Base-by-base conservation (phyloP, 2,888 invertebrate species). In the Pristionchus exspectatus region DNA sequence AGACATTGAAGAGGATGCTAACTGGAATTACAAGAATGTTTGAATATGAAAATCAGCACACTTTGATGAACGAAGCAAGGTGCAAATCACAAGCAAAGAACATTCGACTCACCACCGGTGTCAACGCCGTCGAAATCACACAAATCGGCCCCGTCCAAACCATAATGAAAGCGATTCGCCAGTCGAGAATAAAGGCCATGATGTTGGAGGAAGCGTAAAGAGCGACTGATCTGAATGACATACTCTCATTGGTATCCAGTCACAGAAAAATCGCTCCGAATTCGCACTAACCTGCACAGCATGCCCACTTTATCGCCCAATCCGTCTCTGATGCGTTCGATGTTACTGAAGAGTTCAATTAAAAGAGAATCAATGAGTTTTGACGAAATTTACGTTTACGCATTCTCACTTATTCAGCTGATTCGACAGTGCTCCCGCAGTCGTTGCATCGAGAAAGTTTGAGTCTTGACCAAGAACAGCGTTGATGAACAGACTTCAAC, bases 71-170 rank as follows among this genome's bases (percentile, higher is more conserved):
- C n/a, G n/a, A n/a, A n/a, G n/a, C n/a, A n/a, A n/a, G n/a, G n/a
- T n/a, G n/a, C n/a, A n/a, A n/a, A n/a, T n/a, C n/a, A n/a, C n/a
- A n/a, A n/a, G n/a, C n/a, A 38, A 38, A 38, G 38, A 38, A 38
- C 38, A 5, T 38, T 50, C 44, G 4, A 30, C 38, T 74, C 1
- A 87, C 87, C 27, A 54, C 56, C 44, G 87, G 87, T 24, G 69
- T 87, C 21, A 87, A 16, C 16, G 87, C 44, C 0, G 69, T 87
- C 3, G 72, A 66, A 16, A 87, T 38, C 7, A 56, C 87, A 9
- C 69, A 87, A 27, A 87, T 69, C n/a, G 87, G 87, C 18, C 87
- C 87, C 21, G 87, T 87, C 87, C 87, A 87, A 5, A 87, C 56
- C 69, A 72, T 72, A 18, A 87, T 87, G 50, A 87, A 27, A 24